phyloP scores from a whole-genome alignment of 2,888 invertebrate species.

The Strigamia transsilvanica region DNA sequence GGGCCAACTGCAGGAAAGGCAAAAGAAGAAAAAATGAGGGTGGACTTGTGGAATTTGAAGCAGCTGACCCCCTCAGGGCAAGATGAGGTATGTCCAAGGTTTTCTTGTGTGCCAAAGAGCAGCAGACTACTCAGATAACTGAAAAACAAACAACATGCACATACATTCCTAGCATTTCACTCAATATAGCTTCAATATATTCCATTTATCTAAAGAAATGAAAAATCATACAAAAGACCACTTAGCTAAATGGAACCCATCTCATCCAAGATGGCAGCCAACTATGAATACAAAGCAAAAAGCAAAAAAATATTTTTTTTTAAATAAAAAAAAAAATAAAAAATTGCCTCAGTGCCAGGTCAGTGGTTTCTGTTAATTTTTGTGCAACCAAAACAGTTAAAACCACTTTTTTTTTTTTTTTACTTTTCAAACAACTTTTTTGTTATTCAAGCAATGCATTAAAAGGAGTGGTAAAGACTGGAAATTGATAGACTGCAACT shows the following conservation, averaged over 20 bases:
- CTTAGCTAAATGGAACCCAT: no score
- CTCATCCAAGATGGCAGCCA: not conserved
- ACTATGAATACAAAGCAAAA: not conserved
- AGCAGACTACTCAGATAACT: not conserved
- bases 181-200: no score
- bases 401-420: no score
- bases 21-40: not conserved
- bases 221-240: no score
- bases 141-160: conserved; percentile 16
- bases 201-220: no score
- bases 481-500: not conserved
- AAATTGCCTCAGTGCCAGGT: no score
- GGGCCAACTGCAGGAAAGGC: not conserved
- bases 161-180: conserved; percentile 20
- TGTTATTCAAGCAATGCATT: not conserved
- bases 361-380: no score
- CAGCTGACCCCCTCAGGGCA: conserved; percentile 33
- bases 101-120: conserved; percentile 39
- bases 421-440: not conserved
- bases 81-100: conserved; percentile 32
- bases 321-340: no score
- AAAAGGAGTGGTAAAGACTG: conserved; percentile 3
- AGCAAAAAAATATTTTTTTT: no score
- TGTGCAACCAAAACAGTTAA: no score
- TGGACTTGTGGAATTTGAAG: conserved; percentile 17